phyloP scores from a whole-genome alignment of 2,113 vertebrate species.

The Cyphotilapia sp. region DNA sequence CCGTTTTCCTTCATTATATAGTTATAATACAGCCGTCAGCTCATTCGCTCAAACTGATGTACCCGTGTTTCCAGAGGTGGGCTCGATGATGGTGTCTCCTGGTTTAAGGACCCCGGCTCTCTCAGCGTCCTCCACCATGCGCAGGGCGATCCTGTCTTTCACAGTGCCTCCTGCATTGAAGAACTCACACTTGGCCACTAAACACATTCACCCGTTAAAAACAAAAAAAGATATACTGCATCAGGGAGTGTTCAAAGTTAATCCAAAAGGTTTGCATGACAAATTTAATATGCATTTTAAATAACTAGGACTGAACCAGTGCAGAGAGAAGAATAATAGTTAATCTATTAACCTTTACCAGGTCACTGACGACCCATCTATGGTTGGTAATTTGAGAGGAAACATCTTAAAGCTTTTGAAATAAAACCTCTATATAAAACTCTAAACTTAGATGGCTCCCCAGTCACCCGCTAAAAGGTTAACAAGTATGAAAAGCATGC shows the following conservation, averaged over 20 bases:
- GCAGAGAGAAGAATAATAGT: neutral
- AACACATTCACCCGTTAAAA: neutral
- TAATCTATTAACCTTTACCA: neutral
- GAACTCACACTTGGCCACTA: conserved; percentile 91
- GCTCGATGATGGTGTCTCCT: conserved; percentile 90
- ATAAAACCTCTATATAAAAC: neutral
- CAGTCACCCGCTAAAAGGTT: neutral
- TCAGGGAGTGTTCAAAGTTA: neutral
- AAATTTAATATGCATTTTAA: neutral
- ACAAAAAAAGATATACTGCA: neutral
- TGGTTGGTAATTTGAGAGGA: neutral
- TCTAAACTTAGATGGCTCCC: neutral
- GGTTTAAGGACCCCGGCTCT: conserved; percentile 76
- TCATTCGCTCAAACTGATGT: neutral
- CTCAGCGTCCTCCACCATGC: conserved; percentile 90
- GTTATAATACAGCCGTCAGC: neutral
- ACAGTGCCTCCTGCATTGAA: conserved; percentile 88
- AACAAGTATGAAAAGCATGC: neutral
- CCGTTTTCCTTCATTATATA: conserved; percentile 9
- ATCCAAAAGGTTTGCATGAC: neutral
- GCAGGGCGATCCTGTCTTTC: conserved; percentile 85
- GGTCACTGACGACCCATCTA: neutral
- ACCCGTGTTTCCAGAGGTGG: conserved; percentile 90
- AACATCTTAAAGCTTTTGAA: neutral
- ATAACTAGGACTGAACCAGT: neutral